Evolutionary conservation across 1,140 invertebrate genomes (phyloP), one percentile per base, ranked within the genome.

Genomic region (Heliothis virescens): DNA sequence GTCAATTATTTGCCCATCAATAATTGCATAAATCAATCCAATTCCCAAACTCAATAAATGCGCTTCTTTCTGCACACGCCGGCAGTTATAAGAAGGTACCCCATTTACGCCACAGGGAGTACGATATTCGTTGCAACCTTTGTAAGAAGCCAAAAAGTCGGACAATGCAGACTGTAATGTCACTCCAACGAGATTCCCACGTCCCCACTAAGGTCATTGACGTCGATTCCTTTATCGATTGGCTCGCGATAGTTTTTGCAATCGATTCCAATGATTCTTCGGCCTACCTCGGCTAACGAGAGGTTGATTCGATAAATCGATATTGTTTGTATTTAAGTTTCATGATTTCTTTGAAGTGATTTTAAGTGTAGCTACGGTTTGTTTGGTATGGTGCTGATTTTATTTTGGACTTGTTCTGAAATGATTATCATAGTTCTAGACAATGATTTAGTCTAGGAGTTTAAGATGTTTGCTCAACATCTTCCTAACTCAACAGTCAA

Each of bases 141-240:
- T 29, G n/a, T 10, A 4, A 41, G 62, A 47, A 63, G 34, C 59
- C 60, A 76, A 63, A 76, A 76, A 52, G 60, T 50, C 73, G 59
- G 34, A 91, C 90, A 92, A 92, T 90, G 84, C 85, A 47, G 67
- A 34, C 50, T 80, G 86, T 86, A 89, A 87, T 87, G 86, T 90
- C 90, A 90, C 87, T 81, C 60, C 75, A 82, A 76, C 87, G 82
- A 88, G 90, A 93, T 92, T 93, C 92, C 89, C 92, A 93, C 92
- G 89, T 92, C 82, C 62, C 29, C 67, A 62, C 82, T 82, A 77
- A 75, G 90, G 91, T 91, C 91, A 85, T 90, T 90, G 88, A 92
- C 90, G 15, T 15, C 13, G 29, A n/a, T 41, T 47, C 62, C 86
- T 84, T 60, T 83, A 89, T 91, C 90, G 89, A 92, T 91, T 85